A percentile compares a stretch with the other conserved stretches of the same genome.
Evolutionary conservation across 2,113 vertebrate species (phyloP).

Genomic region (Scytalopus superciliaris): DNA sequence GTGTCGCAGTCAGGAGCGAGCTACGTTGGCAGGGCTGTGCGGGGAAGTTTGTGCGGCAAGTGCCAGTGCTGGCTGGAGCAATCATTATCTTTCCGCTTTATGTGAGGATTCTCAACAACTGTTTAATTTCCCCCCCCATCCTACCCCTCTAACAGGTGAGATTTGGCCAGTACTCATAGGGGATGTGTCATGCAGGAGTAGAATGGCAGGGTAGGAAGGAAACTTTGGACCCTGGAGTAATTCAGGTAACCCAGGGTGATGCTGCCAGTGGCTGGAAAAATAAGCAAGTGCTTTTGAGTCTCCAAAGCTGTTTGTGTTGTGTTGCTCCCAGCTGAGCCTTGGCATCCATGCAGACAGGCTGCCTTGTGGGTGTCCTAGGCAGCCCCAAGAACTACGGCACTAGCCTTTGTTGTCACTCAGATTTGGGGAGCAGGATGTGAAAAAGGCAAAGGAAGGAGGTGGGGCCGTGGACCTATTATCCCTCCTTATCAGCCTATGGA

Average conservation of each 20-base stretch:
- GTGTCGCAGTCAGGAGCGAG: conserved; percentile 20
- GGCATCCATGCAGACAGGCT: conserved; percentile 20
- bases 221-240: neutral
- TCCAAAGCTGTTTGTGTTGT: neutral
- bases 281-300: neutral
- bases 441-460: conserved; percentile 51
- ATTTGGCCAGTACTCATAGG: neutral
- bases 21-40: neutral
- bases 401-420: conserved; percentile 46
- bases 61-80: conserved; percentile 30
- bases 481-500: conserved; percentile 38
- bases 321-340: neutral
- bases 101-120: neutral
- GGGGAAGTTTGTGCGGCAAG: neutral
- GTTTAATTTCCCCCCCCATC: neutral
- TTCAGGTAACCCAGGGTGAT: neutral
- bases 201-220: neutral
- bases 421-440: conserved; percentile 47
- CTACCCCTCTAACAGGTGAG: neutral
- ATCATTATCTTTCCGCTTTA: neutral
- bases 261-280: neutral
- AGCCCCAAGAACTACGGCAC: neutral
- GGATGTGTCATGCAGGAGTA: neutral
- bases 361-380: conserved; percentile 54
- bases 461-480: conserved; percentile 38